Base-by-base conservation (phyloP, 2,797 vertebrate genomes). In the Xyrichtys novacula region DNA sequence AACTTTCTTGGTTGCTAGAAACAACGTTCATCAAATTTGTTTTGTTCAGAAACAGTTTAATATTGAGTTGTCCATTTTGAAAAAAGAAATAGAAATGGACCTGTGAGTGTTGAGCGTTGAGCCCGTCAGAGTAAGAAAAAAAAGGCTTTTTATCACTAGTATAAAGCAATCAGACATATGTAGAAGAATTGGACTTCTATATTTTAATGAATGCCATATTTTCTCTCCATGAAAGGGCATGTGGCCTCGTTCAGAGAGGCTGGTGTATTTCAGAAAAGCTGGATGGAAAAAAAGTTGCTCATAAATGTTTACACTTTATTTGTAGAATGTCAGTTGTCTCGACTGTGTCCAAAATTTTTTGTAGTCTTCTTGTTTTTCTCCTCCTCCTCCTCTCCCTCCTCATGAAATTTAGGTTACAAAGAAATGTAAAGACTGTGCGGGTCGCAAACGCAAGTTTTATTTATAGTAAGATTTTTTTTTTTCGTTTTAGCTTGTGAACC, bases 361-460 rank as follows among this genome's bases (percentile, higher is more conserved):
- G 91, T 96, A 94, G 89, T 80, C 68, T 89, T 63, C 22, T 61
- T 23, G 28, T 48, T 83, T 63, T 62, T 71, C 64, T 49, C 32
- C 36, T 65, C 4, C 17, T 47, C 31, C 19, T 76, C 56, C 43
- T 57, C 71, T 38, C 66, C 80, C 66, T 79, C 69, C 49, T 80
- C 83, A 77, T 71, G 57, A 81, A 42, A 58, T 29, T 29, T 92
- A 92, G 89, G 82, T 92, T 92, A 78, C 85, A 88, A 88, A 86
- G 79, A 92, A 89, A 91, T 90, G 82, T 90, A 88, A 92, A 92
- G 93, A 92, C 93, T 95, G 95, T 96, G 95, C 95, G 91, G 95
- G 95, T 95, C 93, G 94, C 95, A 95, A 95, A 94, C 88, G 91
- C 95, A 92, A 81, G 84, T 94, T 95, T 95, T 94, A 95, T 98